Evolutionary conservation across 2,888 invertebrate genomes (phyloP).

Genomic region (Cephonodes hylas): DNA sequence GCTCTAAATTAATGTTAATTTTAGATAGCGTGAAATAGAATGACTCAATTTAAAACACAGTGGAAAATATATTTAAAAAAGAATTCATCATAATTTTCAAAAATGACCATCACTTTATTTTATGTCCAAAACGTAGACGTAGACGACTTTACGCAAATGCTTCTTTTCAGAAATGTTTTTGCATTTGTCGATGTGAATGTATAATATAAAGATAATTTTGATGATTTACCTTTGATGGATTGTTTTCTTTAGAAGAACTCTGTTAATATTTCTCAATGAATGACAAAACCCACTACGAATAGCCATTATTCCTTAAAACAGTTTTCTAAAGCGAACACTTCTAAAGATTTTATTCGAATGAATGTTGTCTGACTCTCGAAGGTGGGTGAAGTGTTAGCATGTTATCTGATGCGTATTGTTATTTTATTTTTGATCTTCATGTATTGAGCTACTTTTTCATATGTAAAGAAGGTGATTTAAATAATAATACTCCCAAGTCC

Average conservation of each 20-base stretch:
- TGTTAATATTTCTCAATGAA: neutral
- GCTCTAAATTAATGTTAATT: too few relatives aligned
- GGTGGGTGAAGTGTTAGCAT: conserved; percentile 1
- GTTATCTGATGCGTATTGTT: conserved; percentile 7
- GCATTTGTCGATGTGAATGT: neutral
- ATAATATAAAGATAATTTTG: neutral
- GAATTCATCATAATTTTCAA: too few relatives aligned
- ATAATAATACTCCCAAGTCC: neutral
- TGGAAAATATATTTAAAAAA: too few relatives aligned
- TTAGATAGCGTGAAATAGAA: too few relatives aligned
- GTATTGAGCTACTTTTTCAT: neutral
- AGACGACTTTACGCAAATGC: too few relatives aligned
- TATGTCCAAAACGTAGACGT: too few relatives aligned
- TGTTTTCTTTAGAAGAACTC: neutral
- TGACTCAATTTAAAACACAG: too few relatives aligned
- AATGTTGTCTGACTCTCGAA: neutral
- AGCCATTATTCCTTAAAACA: neutral
- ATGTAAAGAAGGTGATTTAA: neutral
- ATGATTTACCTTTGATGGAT: neutral
- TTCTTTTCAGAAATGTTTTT: too few relatives aligned
- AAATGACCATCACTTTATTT: too few relatives aligned
- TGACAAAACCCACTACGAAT: neutral
- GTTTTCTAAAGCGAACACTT: neutral
- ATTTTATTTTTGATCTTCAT: neutral
- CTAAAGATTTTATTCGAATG: neutral